Conservation (phyloP, 2,113 vertebrate species). For the Raja brachyura region DNA sequence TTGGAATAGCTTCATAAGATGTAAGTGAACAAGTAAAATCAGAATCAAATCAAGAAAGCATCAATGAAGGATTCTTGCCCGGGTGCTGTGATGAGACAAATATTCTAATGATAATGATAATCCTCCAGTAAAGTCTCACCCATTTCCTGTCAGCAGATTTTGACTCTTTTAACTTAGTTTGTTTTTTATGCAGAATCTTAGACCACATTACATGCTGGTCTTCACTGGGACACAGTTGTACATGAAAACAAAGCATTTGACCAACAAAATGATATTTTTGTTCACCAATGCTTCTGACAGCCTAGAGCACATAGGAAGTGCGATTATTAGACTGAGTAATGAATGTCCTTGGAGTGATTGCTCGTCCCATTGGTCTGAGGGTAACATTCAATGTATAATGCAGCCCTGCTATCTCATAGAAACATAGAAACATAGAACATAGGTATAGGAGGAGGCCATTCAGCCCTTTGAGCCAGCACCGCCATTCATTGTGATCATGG, state of each 20-base stretch:
- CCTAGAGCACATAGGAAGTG: not conserved
- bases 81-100: not conserved
- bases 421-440: no score
- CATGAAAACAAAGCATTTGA: not conserved
- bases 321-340: not conserved
- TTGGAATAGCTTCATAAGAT: not conserved
- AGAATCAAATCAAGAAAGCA: not conserved
- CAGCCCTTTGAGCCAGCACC: no score
- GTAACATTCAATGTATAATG: not conserved
- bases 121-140: not conserved
- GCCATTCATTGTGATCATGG: no score
- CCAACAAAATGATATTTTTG: not conserved
- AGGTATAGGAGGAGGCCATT: no score
- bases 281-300: not conserved
- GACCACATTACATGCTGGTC: not conserved
- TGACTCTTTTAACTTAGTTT: not conserved
- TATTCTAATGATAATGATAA: not conserved
- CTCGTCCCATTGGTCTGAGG: not conserved
- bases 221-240: not conserved
- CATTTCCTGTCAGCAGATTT: not conserved
- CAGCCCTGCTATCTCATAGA: no score
- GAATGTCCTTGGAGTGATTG: not conserved
- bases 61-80: not conserved
- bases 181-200: not conserved
- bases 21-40: not conserved